These are phyloP conservation scores for Sinocyclocheilus anshuiensis DNA, from an alignment of 2,113 vertebrate species.

Conservation along the genomic window DNA sequence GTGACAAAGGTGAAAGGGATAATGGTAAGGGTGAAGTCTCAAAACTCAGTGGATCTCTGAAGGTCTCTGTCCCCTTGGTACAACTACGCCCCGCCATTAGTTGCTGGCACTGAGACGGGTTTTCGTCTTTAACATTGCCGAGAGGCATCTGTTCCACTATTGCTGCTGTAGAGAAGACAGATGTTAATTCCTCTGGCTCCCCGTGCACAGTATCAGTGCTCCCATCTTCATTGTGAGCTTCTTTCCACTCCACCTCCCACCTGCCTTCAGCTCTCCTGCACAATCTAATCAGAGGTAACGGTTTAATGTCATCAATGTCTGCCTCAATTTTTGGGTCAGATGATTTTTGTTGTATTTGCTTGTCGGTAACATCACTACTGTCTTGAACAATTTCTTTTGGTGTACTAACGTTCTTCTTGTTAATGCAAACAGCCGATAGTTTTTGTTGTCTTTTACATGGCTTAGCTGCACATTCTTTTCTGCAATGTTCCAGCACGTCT, in stretches of 20 bases:
- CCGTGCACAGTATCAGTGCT: slow-evolving; percentile 27
- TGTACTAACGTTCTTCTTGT: not conserved
- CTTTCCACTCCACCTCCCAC: slow-evolving; percentile 73
- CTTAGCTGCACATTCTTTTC: slow-evolving; percentile 51
- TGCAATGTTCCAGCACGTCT: slow-evolving; percentile 63
- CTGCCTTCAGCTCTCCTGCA: slow-evolving; percentile 71
- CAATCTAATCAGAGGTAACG: slow-evolving; percentile 70
- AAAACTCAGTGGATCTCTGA: slow-evolving; percentile 47
- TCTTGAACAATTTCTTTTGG: not conserved
- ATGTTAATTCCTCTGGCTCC: slow-evolving; percentile 50
- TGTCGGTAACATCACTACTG: not conserved
- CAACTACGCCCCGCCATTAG: slow-evolving; percentile 16
- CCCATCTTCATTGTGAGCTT: slow-evolving; percentile 48
- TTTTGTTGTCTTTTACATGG: slow-evolving; percentile 37
- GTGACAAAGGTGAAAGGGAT: slow-evolving; percentile 74
- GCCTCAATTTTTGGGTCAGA: slow-evolving; percentile 45
- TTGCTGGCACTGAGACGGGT: slow-evolving; percentile 48
- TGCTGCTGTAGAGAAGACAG: slow-evolving; percentile 37
- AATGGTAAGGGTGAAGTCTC: slow-evolving; percentile 67
- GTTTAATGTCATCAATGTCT: slow-evolving; percentile 51
- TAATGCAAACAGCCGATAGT: not conserved
- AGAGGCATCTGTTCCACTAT: slow-evolving; percentile 41
- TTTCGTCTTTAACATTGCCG: slow-evolving; percentile 66
- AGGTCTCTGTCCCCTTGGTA: slow-evolving; percentile 28
- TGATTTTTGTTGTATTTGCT: not conserved